Evolutionary conservation across 2,113 vertebrate genomes (phyloP), one percentile per base, ranked within the genome.

Genomic region (Phalacrocorax aristotelis): DNA sequence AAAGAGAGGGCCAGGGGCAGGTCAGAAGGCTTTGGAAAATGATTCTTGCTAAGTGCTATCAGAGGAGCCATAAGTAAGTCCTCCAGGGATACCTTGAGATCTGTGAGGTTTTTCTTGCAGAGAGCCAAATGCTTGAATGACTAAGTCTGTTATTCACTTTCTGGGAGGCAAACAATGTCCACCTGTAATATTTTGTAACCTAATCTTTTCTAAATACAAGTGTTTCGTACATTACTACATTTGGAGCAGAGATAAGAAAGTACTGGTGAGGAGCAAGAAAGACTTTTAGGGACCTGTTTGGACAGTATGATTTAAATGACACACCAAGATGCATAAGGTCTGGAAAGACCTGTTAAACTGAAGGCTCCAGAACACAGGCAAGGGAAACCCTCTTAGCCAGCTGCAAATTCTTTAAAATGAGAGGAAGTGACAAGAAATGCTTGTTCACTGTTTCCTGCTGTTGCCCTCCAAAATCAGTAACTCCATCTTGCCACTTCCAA

Each of bases 241-340:
- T 84, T 1, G 3, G 40, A 70, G 34, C 7, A 88, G 87, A 36
- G 27, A n/a, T 13, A 44, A 51, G 25, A 71, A 79, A 58, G 15
- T n/a, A n/a, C 13, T 62, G 38, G 5, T 38, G 17, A 10, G 11
- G 54, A 83, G 46, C 44, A 87, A 77, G n/a, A 51, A 52, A 85
- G 51, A 46, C 8, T 80, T 87, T 76, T 12, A 57, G 54, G 29
- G 34, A 40, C 4, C 11, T 69, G 10, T 84, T 78, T 44, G 54
- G n/a, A 61, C 2, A 22, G 25, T 14, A 11, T 9, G 26, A 62
- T 49, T 79, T 74, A 58, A 83, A 49, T n/a, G 32, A 54, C 1
- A 0, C 0, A 0, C 26, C 15, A 77, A 40, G 19, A 54, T 22
- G 7, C 2, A 1, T 20, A 65, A 90, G 10, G 17, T 62, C 48